Percentiles rank a stretch among this genome's conserved stretches.
phyloP scores from a whole-genome alignment of 2,888 invertebrate genomes.

The Dolichopus griseipennis region DNA sequence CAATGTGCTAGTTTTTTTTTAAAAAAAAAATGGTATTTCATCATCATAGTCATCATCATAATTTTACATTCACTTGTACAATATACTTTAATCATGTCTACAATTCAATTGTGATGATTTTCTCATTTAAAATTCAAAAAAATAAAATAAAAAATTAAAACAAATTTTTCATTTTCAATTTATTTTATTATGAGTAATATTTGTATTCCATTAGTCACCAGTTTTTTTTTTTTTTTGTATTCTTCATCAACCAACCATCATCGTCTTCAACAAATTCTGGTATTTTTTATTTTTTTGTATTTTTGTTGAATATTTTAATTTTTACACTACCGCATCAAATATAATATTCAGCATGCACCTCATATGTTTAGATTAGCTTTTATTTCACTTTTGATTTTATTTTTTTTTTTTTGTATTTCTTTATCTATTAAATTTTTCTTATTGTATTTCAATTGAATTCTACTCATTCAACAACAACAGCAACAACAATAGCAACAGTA shows the following conservation, averaged over 20 bases:
- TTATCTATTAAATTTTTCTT: neutral
- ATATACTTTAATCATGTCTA: neutral
- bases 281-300: no score
- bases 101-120: constrained; percentile 2
- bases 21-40: no score
- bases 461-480: no score
- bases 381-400: neutral
- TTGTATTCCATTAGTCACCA: neutral
- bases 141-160: no score
- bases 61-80: neutral
- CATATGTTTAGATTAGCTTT: neutral
- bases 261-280: neutral
- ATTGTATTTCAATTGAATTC: no score
- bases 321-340: neutral
- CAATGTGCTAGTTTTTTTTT: neutral
- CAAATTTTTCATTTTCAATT: neutral
- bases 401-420: neutral
- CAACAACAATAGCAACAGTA: no score
- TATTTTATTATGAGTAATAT: neutral
- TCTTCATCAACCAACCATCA: no score
- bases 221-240: neutral
- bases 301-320: constrained; percentile 1
- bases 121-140: neutral
- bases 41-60: no score
- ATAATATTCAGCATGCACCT: neutral